Conservation (phyloP, 2,113 vertebrate genomes). For the Macaca nemestrina region DNA sequence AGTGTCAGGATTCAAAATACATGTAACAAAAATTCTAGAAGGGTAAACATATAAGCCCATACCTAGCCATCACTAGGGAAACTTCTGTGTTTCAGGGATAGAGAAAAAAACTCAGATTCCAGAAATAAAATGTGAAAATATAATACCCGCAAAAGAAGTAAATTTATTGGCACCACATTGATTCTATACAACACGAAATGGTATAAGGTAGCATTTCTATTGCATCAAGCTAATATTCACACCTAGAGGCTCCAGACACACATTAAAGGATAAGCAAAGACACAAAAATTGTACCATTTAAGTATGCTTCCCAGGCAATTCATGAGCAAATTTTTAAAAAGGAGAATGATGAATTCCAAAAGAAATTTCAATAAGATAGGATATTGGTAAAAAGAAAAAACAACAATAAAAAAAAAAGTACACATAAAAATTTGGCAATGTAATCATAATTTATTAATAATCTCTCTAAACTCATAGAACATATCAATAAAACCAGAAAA, state of each 20-base stretch:
- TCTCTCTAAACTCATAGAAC: background rate
- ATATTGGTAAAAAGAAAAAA: too few relatives aligned
- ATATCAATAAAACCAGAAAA: background rate
- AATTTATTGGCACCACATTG: too few relatives aligned
- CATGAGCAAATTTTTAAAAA: background rate
- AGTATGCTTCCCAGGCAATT: background rate
- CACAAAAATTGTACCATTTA: background rate
- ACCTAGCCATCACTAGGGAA: too few relatives aligned
- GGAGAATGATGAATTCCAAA: background rate
- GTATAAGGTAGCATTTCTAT: background rate
- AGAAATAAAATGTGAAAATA: too few relatives aligned
- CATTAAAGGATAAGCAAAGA: background rate
- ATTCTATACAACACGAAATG: too few relatives aligned
- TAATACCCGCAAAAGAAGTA: too few relatives aligned
- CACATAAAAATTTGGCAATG: background rate
- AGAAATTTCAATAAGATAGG: background rate
- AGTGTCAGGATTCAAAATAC: too few relatives aligned
- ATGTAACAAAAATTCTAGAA: too few relatives aligned
- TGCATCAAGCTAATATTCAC: background rate
- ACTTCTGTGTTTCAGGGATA: too few relatives aligned
- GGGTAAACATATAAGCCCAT: too few relatives aligned
- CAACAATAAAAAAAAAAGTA: background rate
- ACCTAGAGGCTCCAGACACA: background rate
- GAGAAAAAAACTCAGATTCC: too few relatives aligned
- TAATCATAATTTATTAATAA: background rate